Evolutionary conservation across 2,888 invertebrate species (phyloP), one percentile per base, ranked within the genome.

Genomic region (Trilocha varians): DNA sequence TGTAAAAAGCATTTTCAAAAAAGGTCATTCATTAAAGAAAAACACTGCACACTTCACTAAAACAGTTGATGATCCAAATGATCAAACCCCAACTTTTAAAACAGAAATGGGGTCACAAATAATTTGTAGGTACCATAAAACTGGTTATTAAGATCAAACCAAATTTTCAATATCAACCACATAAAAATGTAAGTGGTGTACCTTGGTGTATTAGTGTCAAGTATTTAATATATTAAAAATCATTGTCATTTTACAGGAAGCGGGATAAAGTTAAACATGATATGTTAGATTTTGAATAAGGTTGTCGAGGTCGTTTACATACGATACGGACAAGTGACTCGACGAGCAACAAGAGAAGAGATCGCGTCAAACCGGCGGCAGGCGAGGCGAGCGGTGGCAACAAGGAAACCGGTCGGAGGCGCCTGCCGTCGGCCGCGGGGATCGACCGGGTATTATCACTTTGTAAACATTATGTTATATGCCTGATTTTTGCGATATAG

Each of bases 341-440:
- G 65, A 68, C 68, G 72, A 74, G 68, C 74, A 73, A 73, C 70
- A 70, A 73, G 78, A 77, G 79, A 75, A 73, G 80, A 78, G 74
- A 77, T 75, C 83, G 77, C 75, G 78, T 80, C 78, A 79, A 84
- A 80, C 83, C 78, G 82, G 82, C 78, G 78, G 78, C 73, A 63
- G 58, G 60, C 66, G 65, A 69, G 74, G 58, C 69, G 71, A 68
- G 73, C 71, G 72, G 76, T 77, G 77, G 78, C 79, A 70, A 69
- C 69, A 61, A 65, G 69, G 57, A 79, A 84, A 85, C 84, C 84
- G 84, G 84, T 84, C 76, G 77, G 55, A 62, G 83, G 84, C 84
- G 83, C 83, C 84, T 73, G 59, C 55, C 69, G 71, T 61, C 72
- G 65, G 57, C 59, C 57, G 68, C 62, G 61, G 63, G 72, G 73